Percentiles rank a stretch among this genome's conserved stretches.
Conservation (phyloP, 2,888 invertebrate genomes). For the Drosophila neonasuta region DNA sequence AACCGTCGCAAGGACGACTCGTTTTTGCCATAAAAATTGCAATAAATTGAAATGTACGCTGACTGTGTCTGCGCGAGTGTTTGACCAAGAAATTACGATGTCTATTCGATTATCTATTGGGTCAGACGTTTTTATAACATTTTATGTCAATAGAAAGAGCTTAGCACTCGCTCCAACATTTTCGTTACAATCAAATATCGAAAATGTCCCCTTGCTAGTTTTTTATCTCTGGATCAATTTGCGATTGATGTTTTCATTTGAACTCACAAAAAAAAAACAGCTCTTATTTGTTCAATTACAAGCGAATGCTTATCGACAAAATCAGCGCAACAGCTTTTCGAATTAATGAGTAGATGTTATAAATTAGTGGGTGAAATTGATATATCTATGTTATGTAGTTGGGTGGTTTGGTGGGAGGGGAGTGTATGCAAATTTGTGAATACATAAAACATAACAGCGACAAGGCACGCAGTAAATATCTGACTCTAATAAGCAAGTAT, state of each 20-base stretch:
- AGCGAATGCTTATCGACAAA: constrained; percentile 54
- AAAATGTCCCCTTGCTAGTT: neutral
- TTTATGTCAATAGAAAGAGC: constrained; percentile 44
- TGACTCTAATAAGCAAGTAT: constrained; percentile 68
- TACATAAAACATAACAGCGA: constrained; percentile 41
- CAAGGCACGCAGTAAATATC: constrained; percentile 26
- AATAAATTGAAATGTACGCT: constrained; percentile 70
- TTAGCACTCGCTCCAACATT: constrained; percentile 5
- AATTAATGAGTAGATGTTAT: constrained; percentile 47
- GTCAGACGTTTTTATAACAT: constrained; percentile 51
- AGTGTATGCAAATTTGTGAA: constrained; percentile 65
- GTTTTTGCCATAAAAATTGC: constrained; percentile 65
- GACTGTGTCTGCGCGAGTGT: constrained; percentile 38
- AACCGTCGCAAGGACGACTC: constrained; percentile 48
- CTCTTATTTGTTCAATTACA: constrained; percentile 50
- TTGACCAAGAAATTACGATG: constrained; percentile 52
- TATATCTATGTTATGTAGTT: constrained; percentile 19
- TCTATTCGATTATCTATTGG: constrained; percentile 56
- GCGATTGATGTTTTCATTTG: constrained; percentile 13
- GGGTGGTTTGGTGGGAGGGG: constrained; percentile 8
- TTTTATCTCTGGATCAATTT: constrained; percentile 15
- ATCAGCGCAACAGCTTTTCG: constrained; percentile 51
- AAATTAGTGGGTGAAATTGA: constrained; percentile 29
- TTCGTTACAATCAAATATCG: constrained; percentile 5
- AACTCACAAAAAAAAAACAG: constrained; percentile 1